Evolutionary conservation across 2,797 vertebrate species (phyloP).

Genomic region (Cirrhinus mrigala): DNA sequence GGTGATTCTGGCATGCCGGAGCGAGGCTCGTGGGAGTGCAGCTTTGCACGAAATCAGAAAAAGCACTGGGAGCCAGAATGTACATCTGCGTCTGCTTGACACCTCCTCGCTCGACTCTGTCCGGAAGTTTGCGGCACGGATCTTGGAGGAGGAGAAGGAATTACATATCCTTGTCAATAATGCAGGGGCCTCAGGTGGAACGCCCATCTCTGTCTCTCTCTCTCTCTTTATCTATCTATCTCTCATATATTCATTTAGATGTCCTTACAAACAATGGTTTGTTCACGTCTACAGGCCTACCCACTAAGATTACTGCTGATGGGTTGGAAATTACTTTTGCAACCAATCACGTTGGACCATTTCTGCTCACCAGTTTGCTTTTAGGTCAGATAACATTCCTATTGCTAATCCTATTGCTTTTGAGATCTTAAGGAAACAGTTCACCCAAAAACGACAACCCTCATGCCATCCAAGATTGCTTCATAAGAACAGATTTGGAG

Average conservation of each 20-base stretch:
- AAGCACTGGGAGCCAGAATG: constrained; percentile 73
- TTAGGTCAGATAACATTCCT: constrained; percentile 74
- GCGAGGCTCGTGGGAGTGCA: constrained; percentile 67
- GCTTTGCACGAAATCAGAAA: constrained; percentile 78
- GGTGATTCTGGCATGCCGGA: constrained; percentile 87
- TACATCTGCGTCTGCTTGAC: constrained; percentile 82
- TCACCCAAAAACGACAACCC: background rate
- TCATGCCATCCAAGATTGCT: background rate
- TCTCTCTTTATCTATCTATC: background rate
- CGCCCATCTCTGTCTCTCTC: rapidly evolving
- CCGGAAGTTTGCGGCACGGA: constrained; percentile 73
- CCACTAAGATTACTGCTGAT: constrained; percentile 77
- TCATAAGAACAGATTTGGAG: background rate
- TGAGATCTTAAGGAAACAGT: background rate
- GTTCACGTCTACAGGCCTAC: constrained; percentile 76
- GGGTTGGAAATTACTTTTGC: constrained; percentile 82
- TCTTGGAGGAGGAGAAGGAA: constrained; percentile 77
- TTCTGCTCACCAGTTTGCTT: constrained; percentile 89
- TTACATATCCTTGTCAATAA: constrained; percentile 90
- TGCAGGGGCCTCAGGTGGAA: constrained; percentile 79
- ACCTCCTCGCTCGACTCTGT: constrained; percentile 83
- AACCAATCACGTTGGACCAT: constrained; percentile 88
- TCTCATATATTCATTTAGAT: background rate
- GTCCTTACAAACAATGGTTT: background rate
- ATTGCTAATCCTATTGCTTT: background rate